Percentiles rank a stretch among this genome's conserved stretches.
phyloP scores from a whole-genome alignment of 1,140 invertebrate species.

The Hyphantria cunea region DNA sequence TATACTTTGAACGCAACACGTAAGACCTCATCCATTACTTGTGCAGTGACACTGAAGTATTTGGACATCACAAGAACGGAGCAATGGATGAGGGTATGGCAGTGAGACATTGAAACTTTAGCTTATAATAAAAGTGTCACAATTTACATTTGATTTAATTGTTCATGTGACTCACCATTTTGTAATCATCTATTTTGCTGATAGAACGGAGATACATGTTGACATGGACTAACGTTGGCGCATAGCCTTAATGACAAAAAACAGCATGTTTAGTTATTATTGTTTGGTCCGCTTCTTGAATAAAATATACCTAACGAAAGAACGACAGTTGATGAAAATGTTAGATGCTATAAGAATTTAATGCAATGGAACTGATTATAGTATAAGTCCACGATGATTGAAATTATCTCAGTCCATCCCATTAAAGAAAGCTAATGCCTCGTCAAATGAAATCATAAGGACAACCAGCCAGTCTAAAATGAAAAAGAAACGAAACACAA shows the following conservation, averaged over 20 bases:
- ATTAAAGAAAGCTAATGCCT: slow-evolving; percentile 47
- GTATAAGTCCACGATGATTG: not conserved
- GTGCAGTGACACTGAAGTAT: not conserved
- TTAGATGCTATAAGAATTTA: slow-evolving; percentile 47
- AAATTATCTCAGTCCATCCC: slow-evolving; percentile 38
- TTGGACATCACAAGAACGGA: not conserved
- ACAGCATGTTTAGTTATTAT: slow-evolving; percentile 54
- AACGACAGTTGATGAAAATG: slow-evolving; percentile 53
- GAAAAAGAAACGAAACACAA: slow-evolving; percentile 39
- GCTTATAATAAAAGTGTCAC: slow-evolving; percentile 73
- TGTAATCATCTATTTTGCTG: slow-evolving; percentile 99
- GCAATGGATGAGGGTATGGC: slow-evolving; percentile 5
- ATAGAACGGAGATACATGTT: slow-evolving; percentile 98
- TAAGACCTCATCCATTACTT: slow-evolving; percentile 1
- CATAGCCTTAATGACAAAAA: slow-evolving; percentile 84
- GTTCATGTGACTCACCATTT: slow-evolving; percentile 93
- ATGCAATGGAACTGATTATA: slow-evolving; percentile 44
- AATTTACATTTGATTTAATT: slow-evolving; percentile 40
- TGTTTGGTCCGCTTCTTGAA: slow-evolving; percentile 45
- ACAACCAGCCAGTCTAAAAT: slow-evolving; percentile 52
- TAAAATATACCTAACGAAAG: slow-evolving; percentile 23
- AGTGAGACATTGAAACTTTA: slow-evolving; percentile 45
- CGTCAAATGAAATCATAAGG: slow-evolving; percentile 45
- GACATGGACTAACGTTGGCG: slow-evolving; percentile 91
- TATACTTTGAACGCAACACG: slow-evolving; percentile 9